Evolutionary conservation across 2,113 vertebrate genomes (phyloP).

Genomic region (Bombycilla garrulus): DNA sequence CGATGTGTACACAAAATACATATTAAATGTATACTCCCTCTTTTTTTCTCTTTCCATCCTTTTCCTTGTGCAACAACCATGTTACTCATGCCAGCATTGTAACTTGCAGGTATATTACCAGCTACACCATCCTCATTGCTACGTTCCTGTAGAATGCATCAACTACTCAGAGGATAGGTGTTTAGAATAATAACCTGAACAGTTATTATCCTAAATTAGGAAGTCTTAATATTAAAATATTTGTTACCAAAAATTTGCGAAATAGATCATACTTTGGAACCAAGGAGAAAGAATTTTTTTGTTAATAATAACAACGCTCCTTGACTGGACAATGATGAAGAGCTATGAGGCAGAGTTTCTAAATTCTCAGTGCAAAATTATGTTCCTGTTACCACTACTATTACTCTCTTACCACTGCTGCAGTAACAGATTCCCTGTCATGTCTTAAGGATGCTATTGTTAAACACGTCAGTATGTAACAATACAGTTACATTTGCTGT

Average conservation of each 20-base stretch:
- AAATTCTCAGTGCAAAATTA: neutral
- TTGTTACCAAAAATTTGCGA: neutral
- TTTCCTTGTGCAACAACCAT: neutral
- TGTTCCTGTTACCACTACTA: neutral
- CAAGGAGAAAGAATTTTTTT: neutral
- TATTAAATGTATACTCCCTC: neutral
- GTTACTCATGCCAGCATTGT: neutral
- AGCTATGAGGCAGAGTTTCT: neutral
- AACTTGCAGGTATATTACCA: neutral
- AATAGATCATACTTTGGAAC: neutral
- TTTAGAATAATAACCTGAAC: neutral
- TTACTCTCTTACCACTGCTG: neutral
- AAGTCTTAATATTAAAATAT: neutral
- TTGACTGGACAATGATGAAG: neutral
- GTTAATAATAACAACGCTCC: neutral
- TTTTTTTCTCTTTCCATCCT: neutral
- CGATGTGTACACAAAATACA: neutral
- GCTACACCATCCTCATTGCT: neutral
- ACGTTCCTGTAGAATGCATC: neutral
- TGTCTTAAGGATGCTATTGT: neutral
- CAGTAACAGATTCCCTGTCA: neutral
- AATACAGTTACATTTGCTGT: neutral
- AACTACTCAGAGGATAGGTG: neutral
- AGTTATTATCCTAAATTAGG: neutral
- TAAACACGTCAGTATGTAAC: neutral